Evolutionary conservation across 2,797 vertebrate genomes (phyloP).

Genomic region (Allobates femoralis): DNA sequence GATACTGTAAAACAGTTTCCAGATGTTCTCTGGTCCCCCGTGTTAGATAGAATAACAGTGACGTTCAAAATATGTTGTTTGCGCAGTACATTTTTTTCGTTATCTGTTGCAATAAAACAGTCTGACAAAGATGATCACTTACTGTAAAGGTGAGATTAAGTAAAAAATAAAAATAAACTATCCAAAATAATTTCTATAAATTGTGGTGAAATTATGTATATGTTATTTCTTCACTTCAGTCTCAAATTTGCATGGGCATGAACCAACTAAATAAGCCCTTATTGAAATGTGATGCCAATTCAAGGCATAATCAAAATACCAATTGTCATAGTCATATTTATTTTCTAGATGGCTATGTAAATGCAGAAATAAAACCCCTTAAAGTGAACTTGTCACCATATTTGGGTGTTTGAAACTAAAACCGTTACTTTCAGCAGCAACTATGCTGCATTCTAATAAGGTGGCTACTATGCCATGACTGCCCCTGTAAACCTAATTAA

Average conservation of each 20-base stretch:
- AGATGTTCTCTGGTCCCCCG: conserved; percentile 22
- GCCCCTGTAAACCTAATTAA: no score
- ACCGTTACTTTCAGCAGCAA: no score
- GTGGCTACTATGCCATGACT: no score
- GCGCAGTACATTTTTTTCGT: conserved; percentile 11
- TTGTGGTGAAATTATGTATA: not conserved
- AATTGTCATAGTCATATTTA: not conserved
- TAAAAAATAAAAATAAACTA: no score
- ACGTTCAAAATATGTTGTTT: conserved; percentile 21
- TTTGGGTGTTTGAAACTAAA: no score
- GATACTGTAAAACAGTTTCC: conserved; percentile 20
- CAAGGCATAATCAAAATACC: no score
- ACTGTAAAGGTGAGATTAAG: not conserved
- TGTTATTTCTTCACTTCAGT: not conserved
- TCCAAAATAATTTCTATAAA: not conserved
- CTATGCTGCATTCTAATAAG: no score
- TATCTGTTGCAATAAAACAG: conserved; percentile 16
- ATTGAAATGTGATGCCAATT: no score
- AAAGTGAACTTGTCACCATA: no score
- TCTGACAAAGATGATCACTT: not conserved
- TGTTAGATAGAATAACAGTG: conserved; percentile 25
- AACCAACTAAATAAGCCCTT: not conserved
- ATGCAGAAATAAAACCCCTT: not conserved
- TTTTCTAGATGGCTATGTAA: not conserved
- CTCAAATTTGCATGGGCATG: no score